Evolutionary conservation across 2,888 invertebrate genomes (phyloP).

Genomic region (Nomada fucata): DNA sequence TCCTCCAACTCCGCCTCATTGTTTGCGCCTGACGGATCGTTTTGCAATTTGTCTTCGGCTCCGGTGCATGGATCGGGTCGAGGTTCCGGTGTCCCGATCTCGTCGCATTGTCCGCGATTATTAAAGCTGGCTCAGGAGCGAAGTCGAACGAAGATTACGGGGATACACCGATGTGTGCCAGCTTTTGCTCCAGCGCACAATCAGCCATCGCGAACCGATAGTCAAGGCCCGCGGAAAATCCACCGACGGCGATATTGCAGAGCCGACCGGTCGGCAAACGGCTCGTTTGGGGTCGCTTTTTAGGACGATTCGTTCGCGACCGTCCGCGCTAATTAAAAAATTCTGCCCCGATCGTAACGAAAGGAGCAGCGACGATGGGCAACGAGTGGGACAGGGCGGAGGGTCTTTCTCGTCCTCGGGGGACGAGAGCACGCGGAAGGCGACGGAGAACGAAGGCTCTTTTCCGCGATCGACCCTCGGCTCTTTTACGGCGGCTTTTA

Average conservation of each 20-base stretch:
- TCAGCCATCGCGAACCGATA: slow-evolving; percentile 11
- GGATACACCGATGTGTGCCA: slow-evolving; percentile 28
- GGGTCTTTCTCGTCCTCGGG: background rate
- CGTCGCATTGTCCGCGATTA: slow-evolving; percentile 49
- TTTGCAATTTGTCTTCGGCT: slow-evolving; percentile 55
- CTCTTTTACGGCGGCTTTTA: background rate
- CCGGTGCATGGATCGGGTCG: slow-evolving; percentile 22
- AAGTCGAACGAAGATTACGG: slow-evolving; percentile 31
- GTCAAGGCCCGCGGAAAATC: background rate
- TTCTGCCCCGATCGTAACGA: background rate
- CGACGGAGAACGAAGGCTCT: background rate
- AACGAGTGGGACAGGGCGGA: background rate
- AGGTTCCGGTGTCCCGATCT: slow-evolving; percentile 27
- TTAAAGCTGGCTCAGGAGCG: slow-evolving; percentile 23
- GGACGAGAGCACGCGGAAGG: background rate
- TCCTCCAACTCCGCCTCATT: slow-evolving; percentile 1
- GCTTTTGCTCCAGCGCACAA: slow-evolving; percentile 19
- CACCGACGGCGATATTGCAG: background rate
- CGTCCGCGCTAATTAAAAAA: slow-evolving; percentile 37
- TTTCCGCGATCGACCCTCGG: background rate
- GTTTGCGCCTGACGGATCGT: slow-evolving; percentile 50
- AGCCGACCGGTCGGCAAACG: background rate
- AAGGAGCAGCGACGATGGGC: slow-evolving; percentile 23
- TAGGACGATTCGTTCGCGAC: background rate
- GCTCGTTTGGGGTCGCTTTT: background rate